A percentile compares a stretch with the other conserved stretches of the same genome.
Conservation (phyloP, 1,140 invertebrate genomes). For the Temnothorax longispinosus region DNA sequence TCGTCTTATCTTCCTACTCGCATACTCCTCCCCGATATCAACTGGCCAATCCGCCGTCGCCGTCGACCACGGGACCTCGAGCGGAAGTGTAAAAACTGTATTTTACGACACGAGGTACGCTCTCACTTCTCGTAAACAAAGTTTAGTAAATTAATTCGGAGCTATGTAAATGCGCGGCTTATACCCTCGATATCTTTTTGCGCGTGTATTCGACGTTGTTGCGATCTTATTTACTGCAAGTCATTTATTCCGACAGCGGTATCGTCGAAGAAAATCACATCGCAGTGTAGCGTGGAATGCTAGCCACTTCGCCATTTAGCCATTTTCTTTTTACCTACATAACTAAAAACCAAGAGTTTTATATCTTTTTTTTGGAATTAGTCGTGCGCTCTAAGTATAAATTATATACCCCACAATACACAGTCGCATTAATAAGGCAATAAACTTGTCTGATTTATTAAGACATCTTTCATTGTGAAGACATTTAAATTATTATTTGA, state of each 20-base stretch:
- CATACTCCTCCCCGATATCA: constrained; percentile 12
- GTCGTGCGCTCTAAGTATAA: neutral
- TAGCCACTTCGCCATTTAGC: neutral
- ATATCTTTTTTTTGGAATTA: neutral
- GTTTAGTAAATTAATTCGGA: constrained; percentile 60
- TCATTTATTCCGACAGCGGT: constrained; percentile 4
- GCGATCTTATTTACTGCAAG: constrained; percentile 36
- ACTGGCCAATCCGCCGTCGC: constrained; percentile 12
- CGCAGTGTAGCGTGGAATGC: neutral
- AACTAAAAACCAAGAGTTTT: neutral
- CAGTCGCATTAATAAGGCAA: neutral
- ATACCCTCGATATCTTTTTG: constrained; percentile 22
- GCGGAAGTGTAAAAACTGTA: constrained; percentile 66
- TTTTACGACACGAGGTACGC: constrained; percentile 58
- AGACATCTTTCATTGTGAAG: neutral
- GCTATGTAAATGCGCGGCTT: constrained; percentile 56
- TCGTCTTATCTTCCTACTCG: constrained; percentile 65
- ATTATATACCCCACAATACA: neutral
- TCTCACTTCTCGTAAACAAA: constrained; percentile 57
- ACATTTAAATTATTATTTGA: neutral
- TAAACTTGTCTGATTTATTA: neutral
- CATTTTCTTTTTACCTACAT: neutral
- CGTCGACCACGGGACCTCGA: constrained; percentile 30
- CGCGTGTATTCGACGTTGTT: constrained; percentile 20
- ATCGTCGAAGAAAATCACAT: constrained; percentile 15